Evolutionary conservation across 2,888 invertebrate genomes (phyloP), one percentile per base, ranked within the genome.

Genomic region (Lomographa bimaculata): DNA sequence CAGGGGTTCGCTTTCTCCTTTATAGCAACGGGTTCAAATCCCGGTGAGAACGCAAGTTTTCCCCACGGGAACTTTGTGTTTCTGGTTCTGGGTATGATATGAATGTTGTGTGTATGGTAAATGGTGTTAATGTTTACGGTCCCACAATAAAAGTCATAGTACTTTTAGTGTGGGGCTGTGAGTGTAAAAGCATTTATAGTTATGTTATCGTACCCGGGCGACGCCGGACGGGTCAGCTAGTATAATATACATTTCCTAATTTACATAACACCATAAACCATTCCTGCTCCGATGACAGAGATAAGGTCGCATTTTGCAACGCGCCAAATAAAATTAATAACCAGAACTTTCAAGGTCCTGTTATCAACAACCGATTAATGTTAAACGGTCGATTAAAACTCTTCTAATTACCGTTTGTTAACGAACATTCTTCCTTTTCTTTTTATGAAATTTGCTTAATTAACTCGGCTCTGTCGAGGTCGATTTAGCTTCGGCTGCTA

Each of bases 321-420:
- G 11, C 27, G 27, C 20, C 2, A 7, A 28, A 40, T 10, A 28
- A 38, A 25, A 42, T 44, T 21, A 39, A 42, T 42, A 36, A 45
- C 29, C 23, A 39, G 29, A 39, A 35, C 27, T 24, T 45, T 30
- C 26, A 27, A 30, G 28, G 19, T 27, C 44, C 27, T 34, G 43
- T 51, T 48, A 49, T 44, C 52, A 36, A 27, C 36, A 43, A 42
- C 40, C 42, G 36, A 26, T 41, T 35, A 28, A 34, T 37, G 24
- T 39, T 46, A 41, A 46, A 37, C 38, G 23, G 40, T 45, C 32
- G 50, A 43, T 45, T 49, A 54, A 41, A 51, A 53, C 43, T 55
- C 46, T 20, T 35, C 49, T 58, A 55, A 58, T 58, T 58, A 58
- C 47, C 28, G 30, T 52, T 53, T 45, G 48, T 49, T 40, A 40